phyloP scores from a whole-genome alignment of 2,113 vertebrate species.

The Ictalurus punctatus region DNA sequence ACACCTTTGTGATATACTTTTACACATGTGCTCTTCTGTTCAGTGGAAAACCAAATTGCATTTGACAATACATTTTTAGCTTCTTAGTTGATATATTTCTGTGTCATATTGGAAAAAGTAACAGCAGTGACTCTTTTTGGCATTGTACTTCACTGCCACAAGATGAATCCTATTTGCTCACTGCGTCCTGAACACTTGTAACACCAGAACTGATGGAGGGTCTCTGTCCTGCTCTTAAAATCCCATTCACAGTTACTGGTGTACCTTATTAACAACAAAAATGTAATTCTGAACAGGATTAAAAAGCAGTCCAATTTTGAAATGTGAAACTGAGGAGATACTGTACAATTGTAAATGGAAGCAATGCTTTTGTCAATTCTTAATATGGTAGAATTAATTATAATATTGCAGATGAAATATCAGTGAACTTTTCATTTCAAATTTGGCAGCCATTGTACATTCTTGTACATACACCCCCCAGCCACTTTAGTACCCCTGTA shows the following conservation, averaged over 20 bases:
- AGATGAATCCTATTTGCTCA: not conserved
- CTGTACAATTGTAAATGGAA: not conserved
- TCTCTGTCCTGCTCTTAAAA: too few relatives aligned
- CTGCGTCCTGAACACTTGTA: not conserved
- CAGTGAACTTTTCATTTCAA: not conserved
- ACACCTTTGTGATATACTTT: not conserved
- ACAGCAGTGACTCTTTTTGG: not conserved
- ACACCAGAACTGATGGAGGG: not conserved
- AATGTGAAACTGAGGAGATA: not conserved
- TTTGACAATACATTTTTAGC: not conserved
- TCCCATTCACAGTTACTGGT: too few relatives aligned
- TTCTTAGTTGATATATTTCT: not conserved
- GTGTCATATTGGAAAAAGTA: not conserved
- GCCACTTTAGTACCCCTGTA: not conserved
- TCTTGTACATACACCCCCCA: not conserved
- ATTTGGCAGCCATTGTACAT: not conserved
- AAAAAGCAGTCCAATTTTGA: not conserved
- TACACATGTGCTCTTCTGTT: not conserved
- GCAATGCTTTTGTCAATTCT: not conserved
- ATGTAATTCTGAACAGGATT: not conserved
- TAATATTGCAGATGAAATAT: not conserved
- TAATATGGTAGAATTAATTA: not conserved
- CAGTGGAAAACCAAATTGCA: not conserved
- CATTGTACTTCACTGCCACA: not conserved
- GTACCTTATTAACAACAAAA: not conserved